Evolutionary conservation across 2,888 invertebrate species (phyloP), one percentile per base, ranked within the genome.

Genomic region (Tupiocoris notatus): DNA sequence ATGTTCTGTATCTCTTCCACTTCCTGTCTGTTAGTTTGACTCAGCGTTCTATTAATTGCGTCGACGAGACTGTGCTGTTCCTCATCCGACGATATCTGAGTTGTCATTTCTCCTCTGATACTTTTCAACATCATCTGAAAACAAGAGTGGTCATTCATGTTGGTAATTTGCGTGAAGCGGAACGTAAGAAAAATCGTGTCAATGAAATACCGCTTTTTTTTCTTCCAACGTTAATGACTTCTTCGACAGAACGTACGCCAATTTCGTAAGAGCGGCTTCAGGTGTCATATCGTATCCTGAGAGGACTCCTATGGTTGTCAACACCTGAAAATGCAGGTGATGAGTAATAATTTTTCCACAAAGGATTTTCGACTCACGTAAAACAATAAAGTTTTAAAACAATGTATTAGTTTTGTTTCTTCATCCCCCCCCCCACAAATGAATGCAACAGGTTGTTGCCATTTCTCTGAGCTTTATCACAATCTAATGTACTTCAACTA

Each of bases 211-310:
- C 83, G 88, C 86, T 61, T 89, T 87, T 82, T 92, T 92, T 70
- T 88, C 87, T 24, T 88, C 85, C 62, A 88, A 85, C 64, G 86
- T 86, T 85, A 92, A 89, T 65, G 91, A 89, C 2, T 86, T 86
- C 82, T 95, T 93, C 0, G 94, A 92, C 22, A 98, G 85, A 0
- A 98, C 93, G 82, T 96, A 98, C 0, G 92, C 89, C 0, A 98
- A 86, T 84, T 98, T 98, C 1, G 94, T 90, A 7, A 97, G 87
- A 0, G 97, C 96, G 0, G 98, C 95, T 84, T 98, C 98, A 0
- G 94, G 92, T 0, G 98, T 98, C 93, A 95, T 93, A 82, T 96
- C 95, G 76, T 87, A 89, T 0, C 95, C 95, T 0, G 91, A 88
- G 23, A 93, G 88, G 0, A 95, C 91, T 0, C 95, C 95, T 75